Evolutionary conservation across 2,888 invertebrate genomes (phyloP), one percentile per base, ranked within the genome.

Genomic region (Anodontia alba): DNA sequence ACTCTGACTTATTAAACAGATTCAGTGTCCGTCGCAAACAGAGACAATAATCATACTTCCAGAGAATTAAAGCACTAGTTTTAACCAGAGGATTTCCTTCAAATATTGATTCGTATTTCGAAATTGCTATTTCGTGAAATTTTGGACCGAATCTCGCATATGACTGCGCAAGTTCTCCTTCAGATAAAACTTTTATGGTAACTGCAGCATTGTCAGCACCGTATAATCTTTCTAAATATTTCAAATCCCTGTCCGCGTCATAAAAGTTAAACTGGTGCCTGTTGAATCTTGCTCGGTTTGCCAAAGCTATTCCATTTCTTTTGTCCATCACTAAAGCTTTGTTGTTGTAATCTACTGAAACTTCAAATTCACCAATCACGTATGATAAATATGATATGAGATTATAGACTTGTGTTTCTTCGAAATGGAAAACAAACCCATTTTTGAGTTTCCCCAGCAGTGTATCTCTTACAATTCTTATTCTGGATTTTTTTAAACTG

Each of bases 121-220:
- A 10, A 26, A 57, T 23, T 17, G 57, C 57, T 5, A 8, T 2
- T 26, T 57, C 57, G 29, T 57, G 57, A 57, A 57, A 57, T 29
- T 57, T 57, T 5, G 57, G 57, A 29, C 57, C 57, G 20, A 57
- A 57, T 57, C 57, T 57, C 1, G 57, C 57, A 29, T 26, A 57
- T 5, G 57, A 57, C 5, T 8, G 17, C 10, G 57, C 57, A 29
- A 57, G 26, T 29, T 57, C 57, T 10, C 57, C 57, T 29, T 57
- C 57, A 8, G 57, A 23, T 7, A 57, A 20, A 29, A 10, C 29
- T 17, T 57, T 29, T 29, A 20, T 57, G 57, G 29, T 57, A 7
- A 29, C 29, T 29, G 23, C 8, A 23, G 57, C 57, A 29, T 57
- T 57, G 29, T 57, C 57, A 26, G 7, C 29, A 20, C 26, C 57